phyloP scores from a whole-genome alignment of 1,140 invertebrate genomes.

The Drosophila hydei region DNA sequence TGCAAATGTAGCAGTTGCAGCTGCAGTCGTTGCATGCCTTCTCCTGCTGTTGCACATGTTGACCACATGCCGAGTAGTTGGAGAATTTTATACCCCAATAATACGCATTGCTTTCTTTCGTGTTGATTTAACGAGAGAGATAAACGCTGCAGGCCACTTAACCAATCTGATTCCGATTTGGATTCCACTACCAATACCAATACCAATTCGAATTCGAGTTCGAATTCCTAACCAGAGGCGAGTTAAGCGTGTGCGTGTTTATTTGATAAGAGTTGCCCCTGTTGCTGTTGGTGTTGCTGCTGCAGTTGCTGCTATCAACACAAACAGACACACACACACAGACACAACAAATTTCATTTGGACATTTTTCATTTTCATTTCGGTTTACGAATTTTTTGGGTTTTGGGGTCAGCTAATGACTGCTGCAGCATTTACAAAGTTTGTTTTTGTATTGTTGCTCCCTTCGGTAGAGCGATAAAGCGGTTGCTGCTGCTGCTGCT shows the following conservation, averaged over 20 bases:
- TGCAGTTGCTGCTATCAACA: conserved; percentile 16
- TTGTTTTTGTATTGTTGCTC: conserved; percentile 6
- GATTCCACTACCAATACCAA: no score
- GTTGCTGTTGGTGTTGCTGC: neutral
- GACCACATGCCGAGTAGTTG: conserved; percentile 68
- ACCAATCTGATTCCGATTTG: conserved; percentile 35
- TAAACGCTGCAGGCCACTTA: conserved; percentile 36
- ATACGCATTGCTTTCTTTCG: conserved; percentile 42
- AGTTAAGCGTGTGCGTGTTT: conserved; percentile 22
- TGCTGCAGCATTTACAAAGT: conserved; percentile 40
- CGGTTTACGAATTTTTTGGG: conserved; percentile 37
- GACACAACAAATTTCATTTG: conserved; percentile 47
- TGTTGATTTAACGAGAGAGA: conserved; percentile 53
- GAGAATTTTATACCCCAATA: conserved; percentile 39
- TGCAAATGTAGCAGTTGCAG: conserved; percentile 54
- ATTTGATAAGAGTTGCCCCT: conserved; percentile 24
- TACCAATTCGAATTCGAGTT: no score
- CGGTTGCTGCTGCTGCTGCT: conserved; percentile 31
- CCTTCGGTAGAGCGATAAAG: conserved; percentile 53
- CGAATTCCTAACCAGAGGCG: neutral
- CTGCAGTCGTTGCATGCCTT: neutral
- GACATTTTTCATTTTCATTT: conserved; percentile 54
- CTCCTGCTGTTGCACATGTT: conserved; percentile 42
- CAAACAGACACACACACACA: conserved; percentile 18
- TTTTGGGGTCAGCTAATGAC: conserved; percentile 76